Percentiles rank a stretch among this genome's conserved stretches.
Evolutionary conservation across 1,140 invertebrate species (phyloP).

Genomic region (Lordiphosa stackelbergi): DNA sequence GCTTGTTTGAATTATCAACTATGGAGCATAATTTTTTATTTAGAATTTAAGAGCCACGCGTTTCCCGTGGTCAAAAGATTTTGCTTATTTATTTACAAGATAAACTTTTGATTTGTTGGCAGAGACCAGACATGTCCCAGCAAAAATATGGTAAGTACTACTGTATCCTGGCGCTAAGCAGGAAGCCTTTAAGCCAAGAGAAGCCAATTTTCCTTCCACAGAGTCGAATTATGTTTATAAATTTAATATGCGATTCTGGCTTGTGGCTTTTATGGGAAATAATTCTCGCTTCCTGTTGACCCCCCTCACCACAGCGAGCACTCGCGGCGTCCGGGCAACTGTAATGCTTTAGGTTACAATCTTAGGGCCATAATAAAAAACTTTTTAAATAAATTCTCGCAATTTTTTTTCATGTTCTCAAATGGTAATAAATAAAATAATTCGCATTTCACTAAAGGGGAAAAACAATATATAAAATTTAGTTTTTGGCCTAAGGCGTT

Average conservation of each 20-base stretch:
- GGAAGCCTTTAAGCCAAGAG: slow-evolving; percentile 2
- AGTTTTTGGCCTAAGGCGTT: slow-evolving; percentile 14
- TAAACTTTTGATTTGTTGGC: slow-evolving; percentile 69
- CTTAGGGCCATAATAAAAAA: slow-evolving; percentile 48
- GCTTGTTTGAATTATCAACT: slow-evolving; percentile 15
- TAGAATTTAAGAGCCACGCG: slow-evolving; percentile 13
- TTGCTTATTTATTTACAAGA: slow-evolving; percentile 69
- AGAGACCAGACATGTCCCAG: slow-evolving; percentile 1
- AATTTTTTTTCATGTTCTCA: slow-evolving; percentile 40
- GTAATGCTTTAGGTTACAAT: slow-evolving; percentile 64
- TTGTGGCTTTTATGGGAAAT: slow-evolving; percentile 33
- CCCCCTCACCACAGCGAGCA: background rate
- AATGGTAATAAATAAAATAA: slow-evolving; percentile 54
- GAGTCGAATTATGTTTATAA: slow-evolving; percentile 42
- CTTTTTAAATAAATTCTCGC: slow-evolving; percentile 58
- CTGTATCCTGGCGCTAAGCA: slow-evolving; percentile 22
- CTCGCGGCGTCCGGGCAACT: slow-evolving; percentile 34
- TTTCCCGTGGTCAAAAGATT: slow-evolving; percentile 33
- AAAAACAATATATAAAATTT: slow-evolving; percentile 26
- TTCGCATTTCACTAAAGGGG: slow-evolving; percentile 14
- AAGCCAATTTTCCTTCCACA: slow-evolving; percentile 7
- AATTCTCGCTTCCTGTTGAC: slow-evolving; percentile 44
- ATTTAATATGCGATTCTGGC: slow-evolving; percentile 55
- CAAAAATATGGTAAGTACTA: slow-evolving; percentile 62
- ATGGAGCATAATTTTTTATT: slow-evolving; percentile 32